Conservation (phyloP, 1,140 invertebrate species). For the Megathymus violae region DNA sequence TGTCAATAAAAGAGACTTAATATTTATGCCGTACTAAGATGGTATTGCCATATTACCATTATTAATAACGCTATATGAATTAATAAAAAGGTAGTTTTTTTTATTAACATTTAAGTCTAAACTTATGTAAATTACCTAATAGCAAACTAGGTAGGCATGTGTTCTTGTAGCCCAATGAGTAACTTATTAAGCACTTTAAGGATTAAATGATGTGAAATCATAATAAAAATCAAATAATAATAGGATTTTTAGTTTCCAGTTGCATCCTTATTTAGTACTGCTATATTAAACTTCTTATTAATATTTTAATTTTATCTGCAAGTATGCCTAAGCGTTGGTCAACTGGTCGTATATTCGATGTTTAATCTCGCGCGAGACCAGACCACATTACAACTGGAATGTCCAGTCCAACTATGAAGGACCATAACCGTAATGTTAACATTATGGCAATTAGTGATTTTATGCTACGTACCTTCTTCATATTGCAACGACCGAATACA, state of each 20-base stretch:
- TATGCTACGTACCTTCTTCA: constrained; percentile 36
- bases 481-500: constrained; percentile 14
- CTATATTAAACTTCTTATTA: constrained; percentile 14
- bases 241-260: too few relatives aligned
- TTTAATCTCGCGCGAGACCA: constrained; percentile 31
- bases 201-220: too few relatives aligned
- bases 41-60: too few relatives aligned
- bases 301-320: constrained; percentile 29
- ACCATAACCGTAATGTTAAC: constrained; percentile 28
- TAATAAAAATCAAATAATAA: too few relatives aligned
- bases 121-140: too few relatives aligned
- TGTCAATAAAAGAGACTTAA: background rate
- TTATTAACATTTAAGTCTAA: too few relatives aligned
- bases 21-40: background rate
- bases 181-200: too few relatives aligned
- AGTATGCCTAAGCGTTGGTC: constrained; percentile 18
- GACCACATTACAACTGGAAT: constrained; percentile 34
- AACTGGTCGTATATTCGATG: constrained; percentile 29
- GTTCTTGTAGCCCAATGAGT: too few relatives aligned
- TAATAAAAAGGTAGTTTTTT: too few relatives aligned
- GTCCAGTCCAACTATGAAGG: constrained; percentile 29
- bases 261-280: background rate
- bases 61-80: too few relatives aligned
- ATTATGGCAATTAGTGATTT: constrained; percentile 41
- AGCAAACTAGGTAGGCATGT: too few relatives aligned